Percentiles rank a stretch among this genome's conserved stretches.
These are phyloP conservation scores for Apostichopus californicus DNA, from an alignment of 35 echinoderm and acorn worm genomes.

Conservation along the genomic window DNA sequence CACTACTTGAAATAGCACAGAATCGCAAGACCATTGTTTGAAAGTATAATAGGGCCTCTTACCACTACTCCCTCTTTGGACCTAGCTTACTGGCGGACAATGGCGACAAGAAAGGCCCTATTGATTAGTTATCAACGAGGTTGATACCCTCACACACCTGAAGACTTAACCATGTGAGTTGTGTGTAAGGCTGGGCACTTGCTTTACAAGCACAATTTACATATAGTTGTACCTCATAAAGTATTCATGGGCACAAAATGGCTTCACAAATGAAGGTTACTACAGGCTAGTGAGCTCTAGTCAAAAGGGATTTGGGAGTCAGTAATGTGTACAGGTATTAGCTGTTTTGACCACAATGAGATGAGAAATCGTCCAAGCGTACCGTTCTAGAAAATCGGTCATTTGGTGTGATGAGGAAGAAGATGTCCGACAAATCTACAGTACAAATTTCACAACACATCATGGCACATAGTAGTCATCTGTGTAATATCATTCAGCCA, in stretches of 20 bases:
- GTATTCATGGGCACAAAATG: conserved; percentile 18
- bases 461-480: no score
- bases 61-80: background rate
- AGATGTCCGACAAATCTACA: no score
- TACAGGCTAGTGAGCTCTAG: background rate
- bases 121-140: conserved; percentile 36
- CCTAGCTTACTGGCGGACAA: conserved; percentile 7
- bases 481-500: no score
- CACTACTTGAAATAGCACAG: background rate
- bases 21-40: background rate
- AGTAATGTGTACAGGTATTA: background rate
- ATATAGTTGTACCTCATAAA: conserved; percentile 39
- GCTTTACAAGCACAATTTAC: background rate
- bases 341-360: background rate
- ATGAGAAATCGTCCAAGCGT: background rate
- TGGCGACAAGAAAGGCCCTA: conserved; percentile 24
- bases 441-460: no score
- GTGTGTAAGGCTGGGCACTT: background rate
- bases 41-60: conserved; percentile 29
- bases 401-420: no score
- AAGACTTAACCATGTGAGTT: background rate
- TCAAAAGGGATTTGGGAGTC: background rate
- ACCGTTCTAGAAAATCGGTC: background rate
- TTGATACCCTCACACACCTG: conserved; percentile 26
- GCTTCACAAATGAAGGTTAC: background rate